Evolutionary conservation across 2,888 invertebrate genomes (phyloP).

Genomic region (Campoplex nolae): DNA sequence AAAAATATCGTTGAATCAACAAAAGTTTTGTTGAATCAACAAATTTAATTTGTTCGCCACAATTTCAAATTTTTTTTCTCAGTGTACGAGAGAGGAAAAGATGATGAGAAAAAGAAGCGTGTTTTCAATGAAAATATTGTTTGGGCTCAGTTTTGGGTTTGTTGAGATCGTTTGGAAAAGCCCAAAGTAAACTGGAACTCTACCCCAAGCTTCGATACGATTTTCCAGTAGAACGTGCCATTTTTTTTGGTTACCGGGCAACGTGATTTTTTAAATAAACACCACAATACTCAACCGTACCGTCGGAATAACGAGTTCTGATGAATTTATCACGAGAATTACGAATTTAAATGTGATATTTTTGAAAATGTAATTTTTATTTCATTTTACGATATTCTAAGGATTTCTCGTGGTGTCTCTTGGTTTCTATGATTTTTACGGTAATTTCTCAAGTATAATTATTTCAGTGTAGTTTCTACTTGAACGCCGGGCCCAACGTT

Average conservation of each 20-base stretch:
- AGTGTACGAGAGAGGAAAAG: too few relatives aligned
- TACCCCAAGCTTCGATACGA: too few relatives aligned
- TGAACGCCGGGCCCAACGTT: conserved; percentile 22
- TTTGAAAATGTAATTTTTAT: neutral
- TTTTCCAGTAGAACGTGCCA: too few relatives aligned
- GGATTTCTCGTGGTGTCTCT: neutral
- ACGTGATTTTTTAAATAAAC: neutral
- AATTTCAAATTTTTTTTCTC: too few relatives aligned
- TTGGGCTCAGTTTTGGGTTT: neutral
- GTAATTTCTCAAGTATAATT: conserved; percentile 2
- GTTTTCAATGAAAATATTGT: neutral
- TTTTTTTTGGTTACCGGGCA: too few relatives aligned
- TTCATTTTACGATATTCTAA: neutral
- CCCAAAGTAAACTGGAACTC: too few relatives aligned
- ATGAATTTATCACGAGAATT: too few relatives aligned
- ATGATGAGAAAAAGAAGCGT: neutral
- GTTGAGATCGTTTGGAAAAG: neutral
- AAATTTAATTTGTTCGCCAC: too few relatives aligned
- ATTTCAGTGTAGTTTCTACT: conserved; percentile 50
- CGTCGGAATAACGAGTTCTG: too few relatives aligned
- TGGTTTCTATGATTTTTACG: neutral
- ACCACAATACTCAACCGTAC: too few relatives aligned
- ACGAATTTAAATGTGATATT: neutral
- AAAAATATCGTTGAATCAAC: too few relatives aligned
- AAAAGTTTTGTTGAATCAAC: too few relatives aligned